Conservation (phyloP, 2,113 vertebrate genomes). For the Psilopogon haemacephalus region DNA sequence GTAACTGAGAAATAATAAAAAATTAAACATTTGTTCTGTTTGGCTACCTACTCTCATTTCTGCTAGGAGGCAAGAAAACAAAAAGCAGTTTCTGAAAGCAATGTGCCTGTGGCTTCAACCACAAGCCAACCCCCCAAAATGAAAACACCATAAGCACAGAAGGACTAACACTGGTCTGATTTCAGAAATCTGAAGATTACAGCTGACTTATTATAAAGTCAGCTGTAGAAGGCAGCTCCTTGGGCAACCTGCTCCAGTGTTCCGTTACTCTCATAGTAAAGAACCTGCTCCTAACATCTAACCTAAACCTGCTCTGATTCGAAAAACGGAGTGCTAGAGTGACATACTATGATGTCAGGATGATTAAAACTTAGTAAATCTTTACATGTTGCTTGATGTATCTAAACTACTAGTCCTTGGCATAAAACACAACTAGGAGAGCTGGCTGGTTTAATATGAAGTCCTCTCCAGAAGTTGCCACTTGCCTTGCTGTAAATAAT, state of each 20-base stretch:
- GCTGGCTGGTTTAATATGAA: neutral
- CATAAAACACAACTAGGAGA: neutral
- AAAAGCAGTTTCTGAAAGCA: neutral
- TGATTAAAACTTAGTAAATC: neutral
- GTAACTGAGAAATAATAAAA: neutral
- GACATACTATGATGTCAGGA: neutral
- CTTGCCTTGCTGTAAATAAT: neutral
- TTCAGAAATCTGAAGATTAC: neutral
- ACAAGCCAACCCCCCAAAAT: rapidly evolving
- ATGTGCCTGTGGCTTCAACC: neutral
- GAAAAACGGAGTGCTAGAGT: neutral
- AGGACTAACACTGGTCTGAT: neutral
- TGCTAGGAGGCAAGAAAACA: neutral
- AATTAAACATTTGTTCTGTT: neutral
- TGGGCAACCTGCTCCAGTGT: no score
- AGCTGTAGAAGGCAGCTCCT: no score
- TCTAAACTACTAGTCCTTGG: neutral
- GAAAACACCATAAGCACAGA: neutral
- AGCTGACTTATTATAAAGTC: neutral
- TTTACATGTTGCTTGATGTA: neutral
- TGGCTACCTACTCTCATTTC: no score
- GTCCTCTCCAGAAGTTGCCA: neutral
- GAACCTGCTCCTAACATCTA: no score
- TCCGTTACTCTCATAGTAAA: no score
- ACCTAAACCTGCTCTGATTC: no score